Percentiles rank a stretch among this genome's conserved stretches.
These are phyloP conservation scores for Irena cyanogastra DNA, from an alignment of 2,113 vertebrate genomes.

Conservation along the genomic window DNA sequence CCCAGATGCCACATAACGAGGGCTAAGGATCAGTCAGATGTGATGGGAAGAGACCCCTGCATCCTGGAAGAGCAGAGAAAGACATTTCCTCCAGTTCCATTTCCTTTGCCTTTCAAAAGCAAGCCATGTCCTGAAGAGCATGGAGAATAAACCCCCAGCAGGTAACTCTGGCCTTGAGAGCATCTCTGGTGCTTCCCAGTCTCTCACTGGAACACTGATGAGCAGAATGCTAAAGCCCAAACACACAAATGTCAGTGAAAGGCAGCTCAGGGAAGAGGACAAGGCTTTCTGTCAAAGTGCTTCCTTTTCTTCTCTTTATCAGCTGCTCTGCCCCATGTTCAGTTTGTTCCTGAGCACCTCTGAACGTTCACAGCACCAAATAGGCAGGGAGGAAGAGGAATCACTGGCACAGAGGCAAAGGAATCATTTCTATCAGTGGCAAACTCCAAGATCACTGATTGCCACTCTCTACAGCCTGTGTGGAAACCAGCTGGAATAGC, in stretches of 20 bases:
- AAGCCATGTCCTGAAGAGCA: not conserved
- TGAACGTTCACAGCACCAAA: rapidly evolving
- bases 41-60: not conserved
- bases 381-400: not conserved
- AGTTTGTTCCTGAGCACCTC: not conserved
- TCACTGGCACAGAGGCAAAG: not conserved
- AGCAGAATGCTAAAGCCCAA: not conserved
- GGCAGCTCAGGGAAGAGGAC: not conserved
- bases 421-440: not conserved
- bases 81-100: not conserved
- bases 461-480: not conserved
- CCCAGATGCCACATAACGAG: not conserved
- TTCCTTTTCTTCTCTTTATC: not conserved
- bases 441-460: rapidly evolving
- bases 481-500: not conserved
- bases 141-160: not conserved
- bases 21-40: not conserved
- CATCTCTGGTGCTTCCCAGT: not conserved
- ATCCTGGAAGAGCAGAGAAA: not conserved
- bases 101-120: not conserved
- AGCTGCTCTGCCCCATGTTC: not conserved
- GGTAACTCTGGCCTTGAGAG: not conserved
- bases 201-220: not conserved
- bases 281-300: not conserved
- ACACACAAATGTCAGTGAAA: not conserved